Evolutionary conservation across 2,888 invertebrate genomes (phyloP).

Genomic region (Melinaea menophilus): DNA sequence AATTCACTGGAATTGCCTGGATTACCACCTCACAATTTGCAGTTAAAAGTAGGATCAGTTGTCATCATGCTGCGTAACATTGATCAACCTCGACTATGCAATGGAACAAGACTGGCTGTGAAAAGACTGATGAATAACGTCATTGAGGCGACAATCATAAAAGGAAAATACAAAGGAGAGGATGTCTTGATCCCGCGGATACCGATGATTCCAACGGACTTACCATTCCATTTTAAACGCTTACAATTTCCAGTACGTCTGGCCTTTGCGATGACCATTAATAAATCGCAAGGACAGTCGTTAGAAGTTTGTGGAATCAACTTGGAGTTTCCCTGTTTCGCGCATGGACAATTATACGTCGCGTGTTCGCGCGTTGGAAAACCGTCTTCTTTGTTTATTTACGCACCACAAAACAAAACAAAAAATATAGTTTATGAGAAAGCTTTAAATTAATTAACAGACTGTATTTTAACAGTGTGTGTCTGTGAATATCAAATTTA

Average conservation of each 20-base stretch:
- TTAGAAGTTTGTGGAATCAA: constrained; percentile 30
- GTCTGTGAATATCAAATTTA: constrained; percentile 23
- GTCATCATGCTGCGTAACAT: constrained; percentile 35
- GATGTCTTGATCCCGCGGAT: constrained; percentile 33
- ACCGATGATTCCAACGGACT: constrained; percentile 32
- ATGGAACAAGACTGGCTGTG: constrained; percentile 32
- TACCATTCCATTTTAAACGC: constrained; percentile 30
- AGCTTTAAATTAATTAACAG: constrained; percentile 26
- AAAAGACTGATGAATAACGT: constrained; percentile 31
- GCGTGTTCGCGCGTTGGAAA: constrained; percentile 36
- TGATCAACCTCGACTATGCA: constrained; percentile 34
- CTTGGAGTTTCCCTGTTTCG: constrained; percentile 31
- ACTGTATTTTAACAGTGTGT: constrained; percentile 24
- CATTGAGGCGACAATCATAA: constrained; percentile 27
- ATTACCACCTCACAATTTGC: constrained; percentile 31
- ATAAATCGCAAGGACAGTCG: constrained; percentile 33
- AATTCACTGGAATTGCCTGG: constrained; percentile 31
- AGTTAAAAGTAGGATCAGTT: constrained; percentile 29
- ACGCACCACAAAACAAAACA: constrained; percentile 24
- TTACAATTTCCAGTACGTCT: constrained; percentile 34
- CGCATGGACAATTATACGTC: constrained; percentile 36
- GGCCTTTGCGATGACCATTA: constrained; percentile 34
- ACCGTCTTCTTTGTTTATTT: constrained; percentile 31
- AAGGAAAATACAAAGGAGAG: constrained; percentile 38
- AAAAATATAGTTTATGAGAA: constrained; percentile 31